Conservation (phyloP, 2,113 vertebrate species). For the Odontophorus gujanensis region DNA sequence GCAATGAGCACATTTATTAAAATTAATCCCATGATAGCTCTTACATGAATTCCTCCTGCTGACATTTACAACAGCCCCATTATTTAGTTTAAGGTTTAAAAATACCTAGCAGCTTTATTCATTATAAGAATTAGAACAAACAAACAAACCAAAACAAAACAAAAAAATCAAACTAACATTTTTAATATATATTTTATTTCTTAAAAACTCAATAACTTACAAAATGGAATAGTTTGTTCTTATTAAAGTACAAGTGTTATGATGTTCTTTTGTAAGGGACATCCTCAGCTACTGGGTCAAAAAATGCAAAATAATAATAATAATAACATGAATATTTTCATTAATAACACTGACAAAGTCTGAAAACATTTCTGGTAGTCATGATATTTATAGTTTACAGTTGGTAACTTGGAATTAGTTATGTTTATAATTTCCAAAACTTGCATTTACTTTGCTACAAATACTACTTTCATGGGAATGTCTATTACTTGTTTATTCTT, state of each 20-base stretch:
- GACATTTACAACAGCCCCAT: conserved; percentile 11
- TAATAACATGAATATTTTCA: background rate
- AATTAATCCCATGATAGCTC: conserved; percentile 22
- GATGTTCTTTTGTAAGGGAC: background rate
- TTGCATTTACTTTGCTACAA: background rate
- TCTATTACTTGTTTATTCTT: background rate
- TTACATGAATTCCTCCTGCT: background rate
- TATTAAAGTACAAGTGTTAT: background rate
- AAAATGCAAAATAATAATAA: background rate
- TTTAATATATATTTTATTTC: background rate
- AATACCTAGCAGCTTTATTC: background rate
- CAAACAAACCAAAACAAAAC: background rate
- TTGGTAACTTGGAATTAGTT: background rate
- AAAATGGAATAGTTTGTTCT: background rate
- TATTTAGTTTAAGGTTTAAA: background rate
- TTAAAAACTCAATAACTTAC: background rate
- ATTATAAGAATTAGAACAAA: background rate
- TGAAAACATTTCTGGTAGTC: background rate
- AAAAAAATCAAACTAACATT: background rate
- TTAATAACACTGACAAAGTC: background rate
- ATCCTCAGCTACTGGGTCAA: background rate
- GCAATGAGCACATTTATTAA: conserved; percentile 30
- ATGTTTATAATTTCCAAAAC: background rate
- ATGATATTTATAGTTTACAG: background rate
- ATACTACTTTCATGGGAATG: background rate